Evolutionary conservation across 1,140 invertebrate genomes (phyloP).

Genomic region (Aphelinus atriplicis): DNA sequence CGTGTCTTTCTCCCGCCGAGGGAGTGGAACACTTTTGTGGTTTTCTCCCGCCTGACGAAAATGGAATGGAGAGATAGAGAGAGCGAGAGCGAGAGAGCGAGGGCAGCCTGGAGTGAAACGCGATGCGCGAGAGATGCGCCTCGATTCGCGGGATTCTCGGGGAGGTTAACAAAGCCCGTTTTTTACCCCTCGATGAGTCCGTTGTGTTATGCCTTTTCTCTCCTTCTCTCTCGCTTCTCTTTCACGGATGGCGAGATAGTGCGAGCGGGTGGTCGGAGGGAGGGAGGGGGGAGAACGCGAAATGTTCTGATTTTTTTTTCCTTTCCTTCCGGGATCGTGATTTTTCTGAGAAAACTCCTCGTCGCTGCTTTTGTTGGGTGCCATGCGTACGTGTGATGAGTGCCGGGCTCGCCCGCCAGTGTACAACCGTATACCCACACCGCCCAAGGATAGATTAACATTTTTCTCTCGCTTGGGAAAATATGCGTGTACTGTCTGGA

Average conservation of each 20-base stretch:
- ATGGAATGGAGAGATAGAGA: not conserved
- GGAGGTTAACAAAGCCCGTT: conserved; percentile 21
- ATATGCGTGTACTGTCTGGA: no score
- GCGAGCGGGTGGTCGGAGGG: not conserved
- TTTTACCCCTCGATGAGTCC: conserved; percentile 33
- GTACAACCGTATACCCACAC: no score
- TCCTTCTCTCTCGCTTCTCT: conserved; percentile 9
- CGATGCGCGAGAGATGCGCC: conserved; percentile 33
- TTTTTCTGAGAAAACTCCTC: conserved; percentile 24
- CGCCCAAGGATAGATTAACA: no score
- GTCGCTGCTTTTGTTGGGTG: not conserved
- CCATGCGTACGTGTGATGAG: no score
- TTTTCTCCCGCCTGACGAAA: conserved; percentile 10
- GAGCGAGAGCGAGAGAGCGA: not conserved
- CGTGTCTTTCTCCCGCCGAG: not conserved
- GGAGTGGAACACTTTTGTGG: conserved; percentile 25
- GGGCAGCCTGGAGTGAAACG: conserved; percentile 13
- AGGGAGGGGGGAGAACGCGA: conserved; percentile 15
- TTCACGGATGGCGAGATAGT: not conserved
- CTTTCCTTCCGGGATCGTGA: conserved; percentile 25
- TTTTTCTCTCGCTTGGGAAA: no score
- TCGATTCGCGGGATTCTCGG: conserved; percentile 29
- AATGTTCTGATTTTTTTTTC: conserved; percentile 23
- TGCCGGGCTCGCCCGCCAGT: no score
- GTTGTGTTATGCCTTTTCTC: conserved; percentile 26